These are phyloP conservation scores for Ochropleura leucogaster DNA, from an alignment of 2,888 invertebrate species.

Conservation along the genomic window DNA sequence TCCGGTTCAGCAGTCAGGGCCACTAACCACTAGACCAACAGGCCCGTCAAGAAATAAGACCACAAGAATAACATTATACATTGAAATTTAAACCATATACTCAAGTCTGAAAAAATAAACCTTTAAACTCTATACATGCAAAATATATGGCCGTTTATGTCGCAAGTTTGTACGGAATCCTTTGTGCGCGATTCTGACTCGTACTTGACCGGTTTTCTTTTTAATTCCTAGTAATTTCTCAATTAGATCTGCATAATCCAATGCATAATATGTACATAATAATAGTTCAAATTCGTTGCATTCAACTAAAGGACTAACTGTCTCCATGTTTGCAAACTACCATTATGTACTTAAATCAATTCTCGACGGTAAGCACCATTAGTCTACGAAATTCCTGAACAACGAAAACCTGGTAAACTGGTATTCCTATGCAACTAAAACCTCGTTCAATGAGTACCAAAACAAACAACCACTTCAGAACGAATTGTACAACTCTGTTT, in stretches of 20 bases:
- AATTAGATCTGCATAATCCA: neutral
- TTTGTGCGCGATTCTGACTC: too few species aligned
- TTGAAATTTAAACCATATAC: too few species aligned
- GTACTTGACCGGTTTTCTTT: neutral
- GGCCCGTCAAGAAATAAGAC: too few species aligned
- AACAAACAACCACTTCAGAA: conserved; percentile 41
- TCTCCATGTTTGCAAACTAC: conserved; percentile 9
- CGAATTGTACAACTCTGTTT: conserved; percentile 28
- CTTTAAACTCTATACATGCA: too few species aligned
- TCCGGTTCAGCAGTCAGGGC: too few species aligned
- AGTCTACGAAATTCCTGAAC: conserved; percentile 29
- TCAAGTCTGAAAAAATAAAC: too few species aligned
- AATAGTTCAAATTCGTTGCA: neutral
- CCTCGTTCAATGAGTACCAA: conserved; percentile 18
- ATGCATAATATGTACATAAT: neutral
- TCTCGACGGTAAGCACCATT: conserved; percentile 14
- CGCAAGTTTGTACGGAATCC: too few species aligned
- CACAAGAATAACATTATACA: too few species aligned
- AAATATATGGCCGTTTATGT: too few species aligned
- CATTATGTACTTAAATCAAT: conserved; percentile 5
- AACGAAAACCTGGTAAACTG: conserved; percentile 20
- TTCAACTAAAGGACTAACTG: neutral
- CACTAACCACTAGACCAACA: too few species aligned
- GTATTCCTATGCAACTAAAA: conserved; percentile 32
- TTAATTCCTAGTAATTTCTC: neutral